Evolutionary conservation across 2,797 vertebrate species (phyloP), one percentile per base, ranked within the genome.

Genomic region (Potorous gilbertii): DNA sequence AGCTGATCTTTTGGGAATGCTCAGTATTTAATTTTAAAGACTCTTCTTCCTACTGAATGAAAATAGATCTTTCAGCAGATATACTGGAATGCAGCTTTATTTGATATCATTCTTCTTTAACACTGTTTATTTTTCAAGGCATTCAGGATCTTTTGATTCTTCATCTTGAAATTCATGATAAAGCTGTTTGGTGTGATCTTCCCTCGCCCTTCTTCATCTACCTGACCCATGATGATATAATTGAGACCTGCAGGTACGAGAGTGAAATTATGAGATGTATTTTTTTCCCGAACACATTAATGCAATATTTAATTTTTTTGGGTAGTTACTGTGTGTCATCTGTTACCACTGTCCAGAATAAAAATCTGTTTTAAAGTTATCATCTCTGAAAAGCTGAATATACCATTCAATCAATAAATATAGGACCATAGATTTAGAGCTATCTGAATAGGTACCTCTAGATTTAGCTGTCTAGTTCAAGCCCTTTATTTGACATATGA

Each of bases 161-260:
- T 99, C 46, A 99, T 98, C 98, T 99, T 99, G 97, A 99, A 99
- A 95, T 99, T 99, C 99, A 99, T 99, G 54, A 99, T 99, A 94
- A 99, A 99, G 98, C 99, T 99, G 94, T 99, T 99, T 0, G 99
- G 99, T 95, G 99, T 98, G 94, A 99, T 98, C 97, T 99, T 99
- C 55, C 99, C 99, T 93, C 98, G 98, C 9, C 99, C 99, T 0
- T 99, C 99, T 74, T 99, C 99, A 90, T 99, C 99, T 94, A 99
- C 99, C 95, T 99, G 99, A 95, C 99, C 99, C 99, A 99, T 99
- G 98, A 99, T 99, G 98, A 99, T 98, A 98, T 99, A 99, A 99
- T 99, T 99, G 98, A 99, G 98, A 98, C 99, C 99, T 99, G 98
- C 95, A 97, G 98, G 97, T 98, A 97, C 74, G 94, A 92, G 57